These are phyloP conservation scores for Arrhopalites spinosus DNA, from an alignment of 2,888 invertebrate genomes.

Conservation along the genomic window DNA sequence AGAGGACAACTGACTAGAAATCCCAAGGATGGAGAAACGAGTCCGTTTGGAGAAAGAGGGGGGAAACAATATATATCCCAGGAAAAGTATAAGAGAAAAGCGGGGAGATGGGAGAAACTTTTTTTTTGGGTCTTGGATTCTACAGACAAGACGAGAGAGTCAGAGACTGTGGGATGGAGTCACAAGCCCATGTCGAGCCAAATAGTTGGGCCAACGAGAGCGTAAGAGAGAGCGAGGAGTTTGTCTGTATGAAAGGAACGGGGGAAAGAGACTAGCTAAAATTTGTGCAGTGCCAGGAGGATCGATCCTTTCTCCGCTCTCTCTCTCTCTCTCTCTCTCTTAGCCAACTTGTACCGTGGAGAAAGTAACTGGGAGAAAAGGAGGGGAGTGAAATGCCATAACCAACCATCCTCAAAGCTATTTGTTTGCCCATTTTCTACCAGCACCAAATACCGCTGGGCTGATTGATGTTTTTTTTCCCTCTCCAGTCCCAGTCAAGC, in stretches of 20 bases:
- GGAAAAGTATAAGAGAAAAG: not conserved
- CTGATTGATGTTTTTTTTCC: too few relatives aligned
- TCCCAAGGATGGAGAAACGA: not conserved
- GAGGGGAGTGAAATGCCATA: slow-evolving; percentile 27
- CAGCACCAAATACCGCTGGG: not conserved
- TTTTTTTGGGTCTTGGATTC: not conserved
- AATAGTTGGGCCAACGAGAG: not conserved
- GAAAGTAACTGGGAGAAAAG: slow-evolving; percentile 25
- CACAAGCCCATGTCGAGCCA: slow-evolving; percentile 23
- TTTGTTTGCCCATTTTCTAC: slow-evolving; percentile 30
- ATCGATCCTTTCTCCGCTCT: slow-evolving; percentile 1
- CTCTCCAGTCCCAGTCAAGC: not conserved
- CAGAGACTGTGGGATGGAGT: not conserved
- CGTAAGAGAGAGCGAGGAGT: not conserved
- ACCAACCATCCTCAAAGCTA: slow-evolving; percentile 33
- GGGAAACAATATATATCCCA: not conserved
- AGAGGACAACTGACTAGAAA: slow-evolving; percentile 15
- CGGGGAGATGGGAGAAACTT: not conserved
- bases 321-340: slow-evolving; percentile 5
- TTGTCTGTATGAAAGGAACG: too few relatives aligned
- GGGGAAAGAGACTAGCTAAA: not conserved
- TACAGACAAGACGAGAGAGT: not conserved
- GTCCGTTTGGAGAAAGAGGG: not conserved
- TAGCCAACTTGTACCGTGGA: slow-evolving; percentile 18
- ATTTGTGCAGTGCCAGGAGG: not conserved